Base-by-base conservation (phyloP, 1,140 invertebrate species). In the Caenorhabditis briggsae region DNA sequence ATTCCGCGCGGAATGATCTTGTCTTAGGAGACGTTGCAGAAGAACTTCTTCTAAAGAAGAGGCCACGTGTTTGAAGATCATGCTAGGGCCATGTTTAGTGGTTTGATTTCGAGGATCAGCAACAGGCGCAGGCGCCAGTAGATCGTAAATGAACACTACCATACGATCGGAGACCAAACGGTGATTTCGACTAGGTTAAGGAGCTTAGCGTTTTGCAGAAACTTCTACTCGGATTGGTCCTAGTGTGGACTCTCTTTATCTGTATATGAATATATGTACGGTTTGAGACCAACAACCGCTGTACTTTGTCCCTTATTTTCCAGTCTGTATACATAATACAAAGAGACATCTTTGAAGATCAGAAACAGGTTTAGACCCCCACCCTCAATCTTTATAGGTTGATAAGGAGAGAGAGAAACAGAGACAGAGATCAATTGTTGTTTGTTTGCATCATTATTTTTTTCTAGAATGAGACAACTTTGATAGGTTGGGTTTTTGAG, bases 91-190 rank as follows among this genome's bases (percentile, higher is more conserved):
- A 18, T 2, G 6, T 58, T 23, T 78, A 46, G 33, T 53, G 70
- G 70, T 78, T 78, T 78, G 70, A 78, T 78, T 78, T n/a, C 20
- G 12, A 5, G 12, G 12, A 33, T 65, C 12, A n/a, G n/a, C n/a
- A n/a, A n/a, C n/a, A n/a, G n/a, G n/a, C n/a, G n/a, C n/a, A n/a
- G 33, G 33, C 33, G 33, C 33, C 23, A 20, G 46, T 7, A 7
- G 70, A 78, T 43, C 70, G 23, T 33, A 78, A 50, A 78, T 18
- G 70, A 78, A 48, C 70, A 78, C 46, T 41, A 53, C n/a, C 70
- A 70, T 48, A n/a, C 50, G 46, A 78, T 78, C 70, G 70, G 70
- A 78, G 70, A 78, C 70, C 70, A 78, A 78, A 78, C 70, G 46
- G 46, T 11, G 65, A 70, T 18, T n/a, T 25, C 16, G 14, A 14